phyloP scores from a whole-genome alignment of 2,113 vertebrate genomes.

The Trochalopteron elliotii region DNA sequence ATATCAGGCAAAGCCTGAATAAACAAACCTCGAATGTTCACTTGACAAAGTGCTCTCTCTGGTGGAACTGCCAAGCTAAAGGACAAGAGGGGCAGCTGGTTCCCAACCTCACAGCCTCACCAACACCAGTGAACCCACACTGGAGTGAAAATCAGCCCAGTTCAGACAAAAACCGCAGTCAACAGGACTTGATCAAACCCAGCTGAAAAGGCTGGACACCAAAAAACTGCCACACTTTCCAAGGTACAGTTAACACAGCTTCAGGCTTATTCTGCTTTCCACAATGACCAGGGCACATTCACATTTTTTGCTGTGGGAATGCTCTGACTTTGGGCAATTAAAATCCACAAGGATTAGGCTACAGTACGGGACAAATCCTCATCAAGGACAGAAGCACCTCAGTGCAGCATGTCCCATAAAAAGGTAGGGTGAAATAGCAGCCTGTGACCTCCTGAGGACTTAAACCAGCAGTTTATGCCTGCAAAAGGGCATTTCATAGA shows the following conservation, averaged over 20 bases:
- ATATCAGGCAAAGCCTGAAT: not conserved
- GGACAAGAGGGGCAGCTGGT: not conserved
- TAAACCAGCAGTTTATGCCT: not conserved
- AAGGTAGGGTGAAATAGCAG: not conserved
- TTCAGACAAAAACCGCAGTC: not conserved
- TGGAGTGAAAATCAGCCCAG: not conserved
- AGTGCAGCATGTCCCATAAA: not conserved
- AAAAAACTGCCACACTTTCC: not conserved
- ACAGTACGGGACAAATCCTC: not conserved
- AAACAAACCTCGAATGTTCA: not conserved
- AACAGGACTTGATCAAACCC: too few species aligned
- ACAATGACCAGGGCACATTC: not conserved
- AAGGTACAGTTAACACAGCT: not conserved
- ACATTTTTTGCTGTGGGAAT: not conserved
- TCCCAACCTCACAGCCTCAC: rapidly evolving
- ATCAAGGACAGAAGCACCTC: not conserved
- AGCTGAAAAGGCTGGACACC: not conserved
- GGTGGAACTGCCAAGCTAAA: not conserved
- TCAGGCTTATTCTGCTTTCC: not conserved
- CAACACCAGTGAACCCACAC: not conserved
- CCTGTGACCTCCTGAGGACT: not conserved
- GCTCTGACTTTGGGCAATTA: not conserved
- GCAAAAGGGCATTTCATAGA: not conserved
- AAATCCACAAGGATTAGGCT: not conserved
- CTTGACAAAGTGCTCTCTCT: not conserved